Evolutionary conservation across 2,113 vertebrate genomes (phyloP).

Genomic region (Larimichthys crocea): DNA sequence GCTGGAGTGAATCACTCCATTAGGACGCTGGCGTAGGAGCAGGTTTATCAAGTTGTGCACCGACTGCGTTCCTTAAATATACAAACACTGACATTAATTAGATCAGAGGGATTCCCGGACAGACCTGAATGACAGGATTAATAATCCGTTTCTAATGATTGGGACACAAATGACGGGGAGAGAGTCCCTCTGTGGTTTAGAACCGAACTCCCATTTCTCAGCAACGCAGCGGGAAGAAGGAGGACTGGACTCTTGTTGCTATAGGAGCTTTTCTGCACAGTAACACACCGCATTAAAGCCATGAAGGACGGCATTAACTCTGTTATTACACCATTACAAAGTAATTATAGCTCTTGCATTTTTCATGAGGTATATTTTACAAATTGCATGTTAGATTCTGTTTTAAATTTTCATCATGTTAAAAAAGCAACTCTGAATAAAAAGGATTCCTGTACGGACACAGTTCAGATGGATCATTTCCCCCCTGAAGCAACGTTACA

Average conservation of each 20-base stretch:
- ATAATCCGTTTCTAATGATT: conserved; percentile 40
- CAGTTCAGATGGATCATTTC: no score
- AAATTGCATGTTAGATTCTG: neutral
- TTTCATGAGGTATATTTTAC: neutral
- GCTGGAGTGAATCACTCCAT: conserved; percentile 49
- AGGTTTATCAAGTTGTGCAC: conserved; percentile 27
- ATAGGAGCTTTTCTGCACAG: neutral
- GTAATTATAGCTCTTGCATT: neutral
- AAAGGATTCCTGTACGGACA: no score
- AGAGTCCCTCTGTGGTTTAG: neutral
- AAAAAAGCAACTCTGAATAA: no score
- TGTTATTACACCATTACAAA: neutral
- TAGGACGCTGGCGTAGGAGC: conserved; percentile 34
- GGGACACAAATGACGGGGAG: neutral
- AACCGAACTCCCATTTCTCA: neutral
- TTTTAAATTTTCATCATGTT: neutral
- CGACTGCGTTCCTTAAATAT: conserved; percentile 37
- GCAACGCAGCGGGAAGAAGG: neutral
- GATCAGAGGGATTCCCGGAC: conserved; percentile 42
- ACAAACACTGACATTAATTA: conserved; percentile 61
- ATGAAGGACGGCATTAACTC: neutral
- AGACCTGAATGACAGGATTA: conserved; percentile 55
- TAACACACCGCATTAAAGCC: neutral
- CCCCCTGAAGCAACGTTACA: no score
- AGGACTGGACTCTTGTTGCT: neutral